These are phyloP conservation scores for Muscicapa adusta DNA, from an alignment of 2,113 vertebrate species.

Conservation along the genomic window DNA sequence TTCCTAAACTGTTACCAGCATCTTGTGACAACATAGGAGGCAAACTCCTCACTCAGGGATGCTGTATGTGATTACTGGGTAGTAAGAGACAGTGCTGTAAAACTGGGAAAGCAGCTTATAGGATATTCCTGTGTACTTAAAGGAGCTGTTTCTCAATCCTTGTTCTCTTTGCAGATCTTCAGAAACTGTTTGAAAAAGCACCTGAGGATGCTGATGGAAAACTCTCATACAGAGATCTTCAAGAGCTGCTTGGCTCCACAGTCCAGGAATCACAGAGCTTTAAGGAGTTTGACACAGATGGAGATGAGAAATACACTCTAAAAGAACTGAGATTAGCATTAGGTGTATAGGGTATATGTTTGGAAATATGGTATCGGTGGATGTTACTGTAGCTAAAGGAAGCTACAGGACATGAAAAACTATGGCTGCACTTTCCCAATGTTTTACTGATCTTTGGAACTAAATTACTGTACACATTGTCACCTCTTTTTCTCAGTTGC, in stretches of 20 bases:
- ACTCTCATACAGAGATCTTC: conserved; percentile 66
- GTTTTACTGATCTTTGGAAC: conserved; percentile 40
- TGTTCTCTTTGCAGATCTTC: conserved; percentile 70
- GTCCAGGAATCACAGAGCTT: conserved; percentile 45
- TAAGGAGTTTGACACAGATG: conserved; percentile 67
- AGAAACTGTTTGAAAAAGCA: conserved; percentile 65
- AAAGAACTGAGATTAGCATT: conserved; percentile 71
- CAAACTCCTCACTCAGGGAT: neutral
- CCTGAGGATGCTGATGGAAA: conserved; percentile 51
- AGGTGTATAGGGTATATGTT: conserved; percentile 59
- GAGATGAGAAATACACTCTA: conserved; percentile 73
- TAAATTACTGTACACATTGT: conserved; percentile 54
- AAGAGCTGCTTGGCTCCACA: conserved; percentile 54
- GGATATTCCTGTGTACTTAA: neutral
- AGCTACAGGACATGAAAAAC: conserved; percentile 8
- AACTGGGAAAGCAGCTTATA: neutral
- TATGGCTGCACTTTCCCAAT: conserved; percentile 34
- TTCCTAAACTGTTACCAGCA: neutral
- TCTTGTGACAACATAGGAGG: neutral
- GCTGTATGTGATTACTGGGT: neutral
- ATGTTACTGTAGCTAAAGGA: conserved; percentile 43
- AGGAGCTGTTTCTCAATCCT: neutral
- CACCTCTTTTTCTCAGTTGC: conserved; percentile 54
- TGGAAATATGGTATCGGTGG: conserved; percentile 13
- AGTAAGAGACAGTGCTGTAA: neutral